A percentile compares a stretch with the other conserved stretches of the same genome.
These are phyloP conservation scores for Drosophila neutralis DNA, from an alignment of 2,888 invertebrate species.

Conservation along the genomic window DNA sequence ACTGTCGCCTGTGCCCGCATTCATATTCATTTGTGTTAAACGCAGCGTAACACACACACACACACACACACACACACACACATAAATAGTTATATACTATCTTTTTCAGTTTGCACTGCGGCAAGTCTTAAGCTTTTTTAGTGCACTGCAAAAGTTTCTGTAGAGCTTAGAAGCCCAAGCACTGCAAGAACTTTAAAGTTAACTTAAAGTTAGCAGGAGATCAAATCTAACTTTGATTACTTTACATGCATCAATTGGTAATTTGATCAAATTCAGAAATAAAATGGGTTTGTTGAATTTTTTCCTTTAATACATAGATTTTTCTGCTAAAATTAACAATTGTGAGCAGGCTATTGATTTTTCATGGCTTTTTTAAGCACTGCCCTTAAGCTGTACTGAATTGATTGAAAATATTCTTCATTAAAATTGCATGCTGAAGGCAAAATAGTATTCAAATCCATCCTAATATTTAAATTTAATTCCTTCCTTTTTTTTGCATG, in stretches of 20 bases:
- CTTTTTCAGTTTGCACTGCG: slow-evolving; percentile 9
- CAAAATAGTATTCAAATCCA: background rate
- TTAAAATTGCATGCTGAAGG: background rate
- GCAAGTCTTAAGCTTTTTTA: slow-evolving; percentile 51
- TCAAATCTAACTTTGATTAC: slow-evolving; percentile 71
- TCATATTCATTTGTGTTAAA: slow-evolving; percentile 79
- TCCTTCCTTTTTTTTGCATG: background rate
- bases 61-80: slow-evolving; percentile 9
- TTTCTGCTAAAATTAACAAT: background rate
- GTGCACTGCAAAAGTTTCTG: slow-evolving; percentile 54
- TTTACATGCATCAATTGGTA: slow-evolving; percentile 29
- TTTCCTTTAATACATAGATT: background rate
- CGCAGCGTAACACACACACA: slow-evolving; percentile 66
- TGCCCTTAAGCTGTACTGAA: background rate
- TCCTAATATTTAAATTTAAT: background rate
- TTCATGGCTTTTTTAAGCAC: background rate
- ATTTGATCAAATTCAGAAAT: slow-evolving; percentile 3
- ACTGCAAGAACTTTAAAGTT: slow-evolving; percentile 54
- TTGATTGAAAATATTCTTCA: background rate
- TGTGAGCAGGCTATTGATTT: background rate
- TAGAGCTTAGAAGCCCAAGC: slow-evolving; percentile 51
- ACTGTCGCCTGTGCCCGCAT: slow-evolving; percentile 57
- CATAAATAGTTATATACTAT: slow-evolving; percentile 19
- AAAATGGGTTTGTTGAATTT: background rate
- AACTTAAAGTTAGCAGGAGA: slow-evolving; percentile 40